Evolutionary conservation across 2,888 invertebrate species (phyloP).

Genomic region (Ctena decussata): DNA sequence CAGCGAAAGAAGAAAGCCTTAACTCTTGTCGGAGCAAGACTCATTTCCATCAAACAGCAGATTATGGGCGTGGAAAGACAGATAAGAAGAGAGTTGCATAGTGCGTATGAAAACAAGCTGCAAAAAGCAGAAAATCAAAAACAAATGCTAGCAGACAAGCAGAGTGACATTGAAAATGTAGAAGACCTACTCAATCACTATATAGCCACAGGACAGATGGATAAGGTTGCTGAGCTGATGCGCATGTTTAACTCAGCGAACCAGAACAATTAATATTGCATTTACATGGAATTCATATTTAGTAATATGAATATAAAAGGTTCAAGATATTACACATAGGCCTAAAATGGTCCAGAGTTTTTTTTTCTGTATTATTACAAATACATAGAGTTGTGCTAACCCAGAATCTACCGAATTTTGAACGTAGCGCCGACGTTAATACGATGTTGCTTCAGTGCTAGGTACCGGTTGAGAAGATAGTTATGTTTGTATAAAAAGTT

Average conservation of each 20-base stretch:
- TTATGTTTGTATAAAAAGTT: no score
- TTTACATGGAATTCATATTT: no score
- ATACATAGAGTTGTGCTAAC: no score
- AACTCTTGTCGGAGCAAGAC: conserved; percentile 20
- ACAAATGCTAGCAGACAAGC: conserved; percentile 50
- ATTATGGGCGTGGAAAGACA: conserved; percentile 46
- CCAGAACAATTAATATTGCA: not conserved
- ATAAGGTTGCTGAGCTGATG: conserved; percentile 57
- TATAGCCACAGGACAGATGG: conserved; percentile 56
- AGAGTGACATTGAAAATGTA: conserved; percentile 39
- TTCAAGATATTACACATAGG: no score
- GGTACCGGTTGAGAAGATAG: no score
- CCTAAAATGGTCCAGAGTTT: no score
- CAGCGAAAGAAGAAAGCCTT: conserved; percentile 55
- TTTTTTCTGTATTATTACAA: no score
- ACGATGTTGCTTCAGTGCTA: no score
- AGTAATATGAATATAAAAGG: no score
- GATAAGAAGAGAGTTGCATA: conserved; percentile 56
- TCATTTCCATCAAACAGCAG: not conserved
- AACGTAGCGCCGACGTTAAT: no score
- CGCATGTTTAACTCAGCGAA: not conserved
- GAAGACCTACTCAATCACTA: conserved; percentile 46
- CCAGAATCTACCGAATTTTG: no score
- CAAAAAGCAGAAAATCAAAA: conserved; percentile 54
- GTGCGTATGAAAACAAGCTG: conserved; percentile 57